Evolutionary conservation across 2,797 vertebrate genomes (phyloP).

Genomic region (Micropoecilia bifurca): DNA sequence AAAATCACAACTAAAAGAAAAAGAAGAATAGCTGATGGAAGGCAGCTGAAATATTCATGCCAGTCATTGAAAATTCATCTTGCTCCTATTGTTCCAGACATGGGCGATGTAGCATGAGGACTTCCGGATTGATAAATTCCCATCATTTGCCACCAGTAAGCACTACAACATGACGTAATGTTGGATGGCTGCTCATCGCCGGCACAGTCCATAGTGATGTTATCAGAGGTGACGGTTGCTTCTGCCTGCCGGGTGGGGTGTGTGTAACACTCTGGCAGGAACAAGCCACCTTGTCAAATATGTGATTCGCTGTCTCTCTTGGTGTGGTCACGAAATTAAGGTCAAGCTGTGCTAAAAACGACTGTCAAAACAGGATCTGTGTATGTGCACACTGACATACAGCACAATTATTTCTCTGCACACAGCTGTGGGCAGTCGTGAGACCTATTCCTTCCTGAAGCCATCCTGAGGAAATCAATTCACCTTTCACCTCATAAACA

Average conservation of each 20-base stretch:
- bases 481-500: conserved; percentile 60
- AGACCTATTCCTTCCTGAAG: conserved; percentile 55
- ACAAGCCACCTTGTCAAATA: conserved; percentile 56
- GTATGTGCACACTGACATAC: conserved; percentile 26
- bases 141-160: conserved; percentile 44
- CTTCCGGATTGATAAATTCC: conserved; percentile 56
- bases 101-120: conserved; percentile 45
- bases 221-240: conserved; percentile 53
- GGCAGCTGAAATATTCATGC: conserved; percentile 16
- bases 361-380: conserved; percentile 69
- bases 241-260: conserved; percentile 29
- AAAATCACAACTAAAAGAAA: background rate
- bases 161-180: conserved; percentile 44
- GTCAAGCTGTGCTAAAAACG: conserved; percentile 70
- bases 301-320: conserved; percentile 47
- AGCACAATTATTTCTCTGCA: conserved; percentile 59
- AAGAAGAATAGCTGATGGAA: conserved; percentile 19
- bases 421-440: conserved; percentile 52
- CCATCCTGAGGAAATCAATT: conserved; percentile 67
- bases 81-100: conserved; percentile 48
- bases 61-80: conserved; percentile 47
- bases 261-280: conserved; percentile 44
- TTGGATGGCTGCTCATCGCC: conserved; percentile 30
- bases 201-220: conserved; percentile 37
- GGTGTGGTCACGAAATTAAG: conserved; percentile 68